Percentiles rank a stretch among this genome's conserved stretches.
These are phyloP conservation scores for Drosophila kepulauana DNA, from an alignment of 1,140 invertebrate species.

Conservation along the genomic window DNA sequence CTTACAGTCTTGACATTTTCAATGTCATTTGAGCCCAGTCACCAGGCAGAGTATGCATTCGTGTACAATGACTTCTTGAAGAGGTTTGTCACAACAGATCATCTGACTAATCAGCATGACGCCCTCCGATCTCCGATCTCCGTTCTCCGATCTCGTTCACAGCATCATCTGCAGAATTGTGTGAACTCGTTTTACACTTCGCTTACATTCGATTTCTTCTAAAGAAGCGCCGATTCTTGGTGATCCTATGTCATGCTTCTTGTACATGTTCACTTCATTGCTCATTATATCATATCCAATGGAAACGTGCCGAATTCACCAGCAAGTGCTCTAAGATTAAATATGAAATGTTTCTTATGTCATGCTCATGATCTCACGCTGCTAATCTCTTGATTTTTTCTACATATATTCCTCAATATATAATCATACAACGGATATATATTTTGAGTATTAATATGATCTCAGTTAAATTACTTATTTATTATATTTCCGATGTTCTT, in stretches of 20 bases:
- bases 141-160: too few species aligned
- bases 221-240: neutral
- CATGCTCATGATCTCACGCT: neutral
- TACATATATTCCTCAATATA: too few species aligned
- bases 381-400: neutral
- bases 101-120: slow-evolving; percentile 25
- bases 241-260: neutral
- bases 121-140: neutral
- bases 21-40: slow-evolving; percentile 29
- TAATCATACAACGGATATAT: too few species aligned
- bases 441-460: too few species aligned
- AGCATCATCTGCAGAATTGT: neutral
- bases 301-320: slow-evolving; percentile 6
- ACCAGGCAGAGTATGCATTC: neutral
- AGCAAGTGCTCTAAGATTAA: neutral
- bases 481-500: too few species aligned
- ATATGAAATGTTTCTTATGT: neutral
- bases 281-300: neutral
- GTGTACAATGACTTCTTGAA: slow-evolving; percentile 4
- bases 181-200: neutral
- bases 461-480: too few species aligned
- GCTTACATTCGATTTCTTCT: too few species aligned
- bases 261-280: neutral
- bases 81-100: slow-evolving; percentile 15
- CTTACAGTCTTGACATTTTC: slow-evolving; percentile 13